A percentile compares a stretch with the other conserved stretches of the same genome.
phyloP scores from a whole-genome alignment of 2,113 vertebrate species.

The Sprattus sprattus region DNA sequence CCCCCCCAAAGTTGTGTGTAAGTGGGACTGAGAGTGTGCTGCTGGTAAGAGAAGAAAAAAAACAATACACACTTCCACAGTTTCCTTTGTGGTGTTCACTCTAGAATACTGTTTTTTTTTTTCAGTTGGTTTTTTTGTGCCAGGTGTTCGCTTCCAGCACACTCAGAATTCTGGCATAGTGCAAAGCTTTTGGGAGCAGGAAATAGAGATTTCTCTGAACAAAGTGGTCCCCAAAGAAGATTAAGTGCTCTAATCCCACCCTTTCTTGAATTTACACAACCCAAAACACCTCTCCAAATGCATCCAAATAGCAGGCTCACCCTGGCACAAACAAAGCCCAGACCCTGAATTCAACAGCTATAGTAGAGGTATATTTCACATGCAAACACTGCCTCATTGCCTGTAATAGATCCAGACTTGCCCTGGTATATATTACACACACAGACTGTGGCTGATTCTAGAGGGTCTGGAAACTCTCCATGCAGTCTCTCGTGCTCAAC shows the following conservation, averaged over 20 bases:
- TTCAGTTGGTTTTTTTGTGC: too few species aligned
- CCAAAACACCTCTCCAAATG: neutral
- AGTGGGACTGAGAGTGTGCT: neutral
- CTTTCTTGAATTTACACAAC: neutral
- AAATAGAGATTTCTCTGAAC: neutral
- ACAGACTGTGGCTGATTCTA: neutral
- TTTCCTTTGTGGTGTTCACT: neutral
- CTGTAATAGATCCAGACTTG: too few species aligned
- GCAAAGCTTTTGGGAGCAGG: neutral
- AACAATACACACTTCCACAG: neutral
- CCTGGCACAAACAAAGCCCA: neutral
- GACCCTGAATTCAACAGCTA: neutral
- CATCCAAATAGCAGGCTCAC: neutral
- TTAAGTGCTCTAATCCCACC: neutral
- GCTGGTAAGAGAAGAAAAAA: neutral
- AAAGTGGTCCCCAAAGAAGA: neutral
- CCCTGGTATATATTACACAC: neutral
- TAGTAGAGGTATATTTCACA: too few species aligned
- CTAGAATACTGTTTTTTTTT: neutral
- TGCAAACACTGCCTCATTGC: too few species aligned
- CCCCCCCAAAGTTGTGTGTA: neutral
- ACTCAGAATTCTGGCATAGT: neutral
- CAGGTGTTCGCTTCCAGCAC: neutral
- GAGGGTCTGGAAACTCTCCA: neutral
- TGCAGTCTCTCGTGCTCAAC: too few species aligned